These are phyloP conservation scores for Dasypus novemcinctus DNA, from an alignment of 2,113 vertebrate genomes.

Conservation along the genomic window DNA sequence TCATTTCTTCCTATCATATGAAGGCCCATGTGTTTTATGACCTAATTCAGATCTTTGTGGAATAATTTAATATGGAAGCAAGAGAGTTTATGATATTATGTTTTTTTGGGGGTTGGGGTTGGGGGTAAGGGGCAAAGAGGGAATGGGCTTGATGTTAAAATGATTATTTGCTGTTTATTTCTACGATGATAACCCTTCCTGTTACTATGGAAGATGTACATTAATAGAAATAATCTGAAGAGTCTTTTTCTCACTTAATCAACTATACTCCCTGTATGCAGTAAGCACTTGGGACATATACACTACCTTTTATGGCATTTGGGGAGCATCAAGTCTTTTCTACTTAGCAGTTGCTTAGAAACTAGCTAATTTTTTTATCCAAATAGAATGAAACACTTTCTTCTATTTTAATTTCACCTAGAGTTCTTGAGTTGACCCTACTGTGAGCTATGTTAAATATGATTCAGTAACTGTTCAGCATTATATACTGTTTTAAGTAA, in stretches of 20 bases:
- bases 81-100: background rate
- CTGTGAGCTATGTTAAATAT: constrained; percentile 5
- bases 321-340: constrained; percentile 9
- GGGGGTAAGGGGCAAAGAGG: background rate
- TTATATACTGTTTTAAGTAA: constrained; percentile 53
- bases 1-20: constrained; percentile 23
- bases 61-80: constrained; percentile 30
- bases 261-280: background rate
- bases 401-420: constrained; percentile 56
- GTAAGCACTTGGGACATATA: background rate
- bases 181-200: background rate
- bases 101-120: background rate
- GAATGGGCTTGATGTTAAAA: background rate
- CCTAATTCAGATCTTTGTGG: constrained; percentile 17
- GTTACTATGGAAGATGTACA: background rate
- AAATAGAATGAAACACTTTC: constrained; percentile 48
- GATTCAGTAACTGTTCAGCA: constrained; percentile 48
- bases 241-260: constrained; percentile 36
- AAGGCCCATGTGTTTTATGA: constrained; percentile 11
- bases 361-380: constrained; percentile 35
- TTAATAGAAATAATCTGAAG: constrained; percentile 8
- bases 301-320: constrained; percentile 42
- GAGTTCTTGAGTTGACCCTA: constrained; percentile 58
- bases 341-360: constrained; percentile 46
- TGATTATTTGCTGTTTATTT: background rate